phyloP scores from a whole-genome alignment of 1,140 invertebrate genomes.

The Neodiprion pinetum region DNA sequence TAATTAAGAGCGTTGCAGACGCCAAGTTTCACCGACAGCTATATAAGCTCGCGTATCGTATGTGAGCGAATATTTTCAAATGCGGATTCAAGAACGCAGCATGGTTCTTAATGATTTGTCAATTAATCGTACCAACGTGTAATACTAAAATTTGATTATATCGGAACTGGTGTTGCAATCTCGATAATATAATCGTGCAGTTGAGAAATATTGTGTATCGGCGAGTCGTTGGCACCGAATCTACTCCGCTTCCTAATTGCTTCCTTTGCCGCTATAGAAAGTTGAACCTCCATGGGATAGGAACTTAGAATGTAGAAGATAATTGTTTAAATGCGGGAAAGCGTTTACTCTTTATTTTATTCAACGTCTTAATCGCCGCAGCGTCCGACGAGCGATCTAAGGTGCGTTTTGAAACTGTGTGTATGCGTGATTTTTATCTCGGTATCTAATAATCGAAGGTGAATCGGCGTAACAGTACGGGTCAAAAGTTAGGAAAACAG shows the following conservation, averaged over 20 bases:
- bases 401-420: background rate
- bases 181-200: background rate
- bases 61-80: too few relatives aligned
- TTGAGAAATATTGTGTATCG: background rate
- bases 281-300: conserved; percentile 23
- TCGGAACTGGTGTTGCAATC: background rate
- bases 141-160: background rate
- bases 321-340: conserved; percentile 36
- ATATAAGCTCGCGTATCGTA: too few relatives aligned
- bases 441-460: too few relatives aligned
- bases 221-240: background rate
- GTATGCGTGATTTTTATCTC: too few relatives aligned
- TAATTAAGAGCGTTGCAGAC: too few relatives aligned
- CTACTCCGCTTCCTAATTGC: conserved; percentile 9
- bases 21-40: too few relatives aligned
- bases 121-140: too few relatives aligned
- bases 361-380: background rate
- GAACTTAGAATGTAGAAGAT: conserved; percentile 21
- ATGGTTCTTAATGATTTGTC: too few relatives aligned
- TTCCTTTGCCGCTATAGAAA: conserved; percentile 33
- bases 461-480: too few relatives aligned
- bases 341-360: conserved; percentile 27
- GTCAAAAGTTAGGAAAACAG: too few relatives aligned
- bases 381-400: background rate
- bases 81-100: too few relatives aligned